These are phyloP conservation scores for Hydropsyche betteni DNA, from an alignment of 2,888 invertebrate genomes.

Conservation along the genomic window DNA sequence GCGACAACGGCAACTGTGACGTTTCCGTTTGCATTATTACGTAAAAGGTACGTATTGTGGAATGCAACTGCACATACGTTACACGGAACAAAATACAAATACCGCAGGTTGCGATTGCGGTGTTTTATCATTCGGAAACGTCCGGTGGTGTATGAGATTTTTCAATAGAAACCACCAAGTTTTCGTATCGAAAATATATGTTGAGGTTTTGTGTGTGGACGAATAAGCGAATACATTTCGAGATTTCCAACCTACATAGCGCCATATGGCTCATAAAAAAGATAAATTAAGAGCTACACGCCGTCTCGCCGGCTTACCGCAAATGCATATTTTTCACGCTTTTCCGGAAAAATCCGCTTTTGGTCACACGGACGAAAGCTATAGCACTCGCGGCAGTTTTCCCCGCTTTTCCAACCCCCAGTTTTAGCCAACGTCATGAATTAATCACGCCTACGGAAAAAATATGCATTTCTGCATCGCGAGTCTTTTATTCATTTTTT, in stretches of 20 bases:
- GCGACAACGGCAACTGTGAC: constrained; percentile 32
- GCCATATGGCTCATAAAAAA: constrained; percentile 21
- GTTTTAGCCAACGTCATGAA: background rate
- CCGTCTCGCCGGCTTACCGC: background rate
- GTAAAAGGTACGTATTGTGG: no score
- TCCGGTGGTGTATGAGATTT: no score
- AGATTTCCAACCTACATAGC: background rate
- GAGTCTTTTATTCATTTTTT: background rate
- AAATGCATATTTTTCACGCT: constrained; percentile 29
- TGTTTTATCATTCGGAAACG: no score
- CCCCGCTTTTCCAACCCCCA: background rate
- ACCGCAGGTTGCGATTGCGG: no score
- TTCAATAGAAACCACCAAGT: no score
- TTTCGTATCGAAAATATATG: no score
- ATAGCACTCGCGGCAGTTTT: background rate
- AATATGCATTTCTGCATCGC: constrained; percentile 13
- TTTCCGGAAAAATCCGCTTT: constrained; percentile 23
- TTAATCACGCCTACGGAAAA: constrained; percentile 18
- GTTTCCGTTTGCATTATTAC: background rate
- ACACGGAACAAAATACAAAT: no score
- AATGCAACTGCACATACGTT: no score
- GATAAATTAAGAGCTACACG: constrained; percentile 20
- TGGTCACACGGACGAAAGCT: constrained; percentile 13
- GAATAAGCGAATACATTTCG: background rate
- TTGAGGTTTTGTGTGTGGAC: no score